These are phyloP conservation scores for Boulengeromyrus knoepffleri DNA, from an alignment of 2,113 vertebrate species.

Conservation along the genomic window DNA sequence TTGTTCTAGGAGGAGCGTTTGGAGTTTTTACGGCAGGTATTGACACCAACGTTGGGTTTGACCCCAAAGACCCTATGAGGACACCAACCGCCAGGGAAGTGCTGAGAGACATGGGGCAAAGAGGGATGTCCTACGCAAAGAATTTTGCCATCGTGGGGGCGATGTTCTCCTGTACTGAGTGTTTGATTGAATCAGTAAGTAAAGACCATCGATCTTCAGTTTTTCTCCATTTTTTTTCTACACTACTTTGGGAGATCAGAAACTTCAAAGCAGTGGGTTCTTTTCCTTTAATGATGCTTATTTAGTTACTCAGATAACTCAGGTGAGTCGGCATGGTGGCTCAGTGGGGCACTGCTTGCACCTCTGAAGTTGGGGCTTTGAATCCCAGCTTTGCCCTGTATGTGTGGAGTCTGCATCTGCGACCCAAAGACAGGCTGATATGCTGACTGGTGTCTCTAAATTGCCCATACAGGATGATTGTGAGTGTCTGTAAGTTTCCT, in stretches of 20 bases:
- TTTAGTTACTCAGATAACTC: not conserved
- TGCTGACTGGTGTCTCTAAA: not conserved
- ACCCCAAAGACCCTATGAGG: constrained; percentile 89
- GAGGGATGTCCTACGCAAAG: constrained; percentile 94
- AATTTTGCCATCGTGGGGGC: constrained; percentile 95
- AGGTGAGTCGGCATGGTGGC: not conserved
- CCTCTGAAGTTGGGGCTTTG: not conserved
- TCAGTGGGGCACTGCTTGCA: not conserved
- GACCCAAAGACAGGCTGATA: not conserved
- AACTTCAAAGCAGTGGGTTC: not conserved
- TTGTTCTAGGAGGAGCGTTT: constrained; percentile 91
- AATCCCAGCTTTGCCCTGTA: not conserved
- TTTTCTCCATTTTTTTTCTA: not conserved
- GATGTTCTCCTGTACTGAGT: constrained; percentile 97
- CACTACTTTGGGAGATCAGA: not conserved
- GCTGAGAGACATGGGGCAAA: constrained; percentile 94
- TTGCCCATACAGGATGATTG: not conserved
- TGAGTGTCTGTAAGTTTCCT: not conserved
- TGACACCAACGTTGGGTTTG: constrained; percentile 89
- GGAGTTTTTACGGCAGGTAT: constrained; percentile 95
- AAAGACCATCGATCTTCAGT: not conserved
- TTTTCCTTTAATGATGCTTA: not conserved
- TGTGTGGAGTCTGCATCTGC: not conserved
- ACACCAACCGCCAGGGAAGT: constrained; percentile 88
- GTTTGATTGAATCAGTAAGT: constrained; percentile 91